These are phyloP conservation scores for Tigriopus japonicus DNA, from an alignment of 1,140 invertebrate species.

Conservation along the genomic window DNA sequence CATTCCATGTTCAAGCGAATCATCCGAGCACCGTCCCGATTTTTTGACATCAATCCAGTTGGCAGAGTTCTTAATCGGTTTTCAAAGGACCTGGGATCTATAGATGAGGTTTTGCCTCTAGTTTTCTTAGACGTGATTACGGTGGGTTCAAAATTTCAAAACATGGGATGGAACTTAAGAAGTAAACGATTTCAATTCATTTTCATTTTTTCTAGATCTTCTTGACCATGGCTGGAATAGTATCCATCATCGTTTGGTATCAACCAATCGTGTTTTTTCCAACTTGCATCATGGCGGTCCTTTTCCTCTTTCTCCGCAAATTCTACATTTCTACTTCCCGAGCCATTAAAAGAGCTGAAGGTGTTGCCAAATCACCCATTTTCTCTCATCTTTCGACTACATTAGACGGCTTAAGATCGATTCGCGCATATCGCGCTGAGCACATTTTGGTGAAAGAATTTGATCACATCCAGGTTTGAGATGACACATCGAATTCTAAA, in stretches of 20 bases:
- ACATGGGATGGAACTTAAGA: no score
- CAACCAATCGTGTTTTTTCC: conserved; percentile 54
- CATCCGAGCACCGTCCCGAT: conserved; percentile 57
- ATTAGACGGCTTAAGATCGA: conserved; percentile 67
- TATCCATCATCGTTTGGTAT: conserved; percentile 47
- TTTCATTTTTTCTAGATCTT: conserved; percentile 28
- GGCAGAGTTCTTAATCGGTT: conserved; percentile 50
- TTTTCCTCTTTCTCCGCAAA: conserved; percentile 50
- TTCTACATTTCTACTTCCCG: conserved; percentile 63
- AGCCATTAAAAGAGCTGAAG: conserved; percentile 38
- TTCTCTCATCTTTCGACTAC: conserved; percentile 73
- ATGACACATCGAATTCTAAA: conserved; percentile 13
- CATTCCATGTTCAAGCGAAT: conserved; percentile 64
- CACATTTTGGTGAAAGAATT: conserved; percentile 56
- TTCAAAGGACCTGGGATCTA: conserved; percentile 55
- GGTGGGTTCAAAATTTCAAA: no score
- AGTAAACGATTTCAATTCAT: no score
- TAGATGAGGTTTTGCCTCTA: conserved; percentile 60
- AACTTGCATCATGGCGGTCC: conserved; percentile 39
- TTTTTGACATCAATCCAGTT: conserved; percentile 58
- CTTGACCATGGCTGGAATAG: conserved; percentile 33
- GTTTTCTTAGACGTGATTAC: conserved; percentile 19
- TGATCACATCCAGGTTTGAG: conserved; percentile 42
- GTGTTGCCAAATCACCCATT: conserved; percentile 37
- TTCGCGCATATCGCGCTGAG: conserved; percentile 57